Base-by-base conservation (phyloP, 2,113 vertebrate species). In the Harpagus bidentatus region DNA sequence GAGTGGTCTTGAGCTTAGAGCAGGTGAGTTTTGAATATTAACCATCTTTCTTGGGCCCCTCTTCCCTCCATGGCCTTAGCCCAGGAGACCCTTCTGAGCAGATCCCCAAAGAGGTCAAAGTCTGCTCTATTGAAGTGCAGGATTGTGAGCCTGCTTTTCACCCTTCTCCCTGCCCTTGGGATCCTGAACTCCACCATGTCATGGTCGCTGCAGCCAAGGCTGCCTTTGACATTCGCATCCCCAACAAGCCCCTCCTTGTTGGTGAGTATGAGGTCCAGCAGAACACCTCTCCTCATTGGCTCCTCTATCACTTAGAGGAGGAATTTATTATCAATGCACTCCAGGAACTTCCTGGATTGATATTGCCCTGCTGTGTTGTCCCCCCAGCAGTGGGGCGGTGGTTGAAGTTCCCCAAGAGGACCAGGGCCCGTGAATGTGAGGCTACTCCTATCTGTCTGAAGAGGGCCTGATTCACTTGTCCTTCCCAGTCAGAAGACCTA, bases 161-260 rank as follows among this genome's bases (percentile, higher is more conserved):
- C 4, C 12, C 13, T 61, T 20, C 40, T 81, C 4, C 6, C 8
- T 50, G 31, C 14, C 34, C 45, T 79, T 14, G 40, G 14, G 9
- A 59, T 50, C 43, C 48, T 53, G 31, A 83, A 43, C 3, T 67
- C 22, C 43, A 23, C 50, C 13, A 16, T 69, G 4, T 58, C 6
- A 11, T 32, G 3, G 3, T n/a, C 7, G 1, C 40, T 28, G 3
- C 7, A 61, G 7, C n/a, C 32, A 45, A 43, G 20, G 9, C 16
- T 83, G 14, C 8, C 28, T 71, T 76, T 91, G 59, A 84, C 8
- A 5, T 55, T 87, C 20, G 55, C 17, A 45, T 32, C 5, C 5
- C 12, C 10, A 23, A 1, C 5, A 8, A 80, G 7, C 1, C 2
- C 2, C 4, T 83, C 16, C 10, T 58, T 2, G 0, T 0, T 72